phyloP scores from a whole-genome alignment of 2,113 vertebrate species.

The Gorsachius goisagi region DNA sequence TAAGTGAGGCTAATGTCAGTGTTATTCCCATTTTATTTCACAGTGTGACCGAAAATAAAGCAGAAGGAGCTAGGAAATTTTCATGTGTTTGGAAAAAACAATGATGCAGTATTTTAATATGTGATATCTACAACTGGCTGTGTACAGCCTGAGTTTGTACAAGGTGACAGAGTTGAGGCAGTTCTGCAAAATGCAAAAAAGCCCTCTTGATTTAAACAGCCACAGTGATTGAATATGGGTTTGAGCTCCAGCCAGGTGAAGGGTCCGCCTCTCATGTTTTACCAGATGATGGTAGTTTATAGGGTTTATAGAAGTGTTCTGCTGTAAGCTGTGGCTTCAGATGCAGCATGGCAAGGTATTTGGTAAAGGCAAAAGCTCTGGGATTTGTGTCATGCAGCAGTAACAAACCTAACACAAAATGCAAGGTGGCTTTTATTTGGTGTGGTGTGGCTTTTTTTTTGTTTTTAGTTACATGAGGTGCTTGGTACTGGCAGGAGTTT shows the following conservation, averaged over 20 bases:
- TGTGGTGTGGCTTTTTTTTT: not conserved
- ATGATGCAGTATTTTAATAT: not conserved
- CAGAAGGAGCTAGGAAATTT: not conserved
- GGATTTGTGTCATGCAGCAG: not conserved
- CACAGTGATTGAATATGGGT: not conserved
- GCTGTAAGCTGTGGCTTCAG: not conserved
- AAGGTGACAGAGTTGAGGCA: accelerated
- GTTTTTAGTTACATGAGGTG: accelerated
- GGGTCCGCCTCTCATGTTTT: not conserved
- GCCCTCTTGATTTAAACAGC: accelerated
- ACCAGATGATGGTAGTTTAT: not conserved
- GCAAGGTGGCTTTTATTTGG: not conserved
- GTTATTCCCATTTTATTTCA: not conserved
- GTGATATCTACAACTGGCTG: accelerated
- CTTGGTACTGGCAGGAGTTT: accelerated
- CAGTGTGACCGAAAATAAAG: not conserved
- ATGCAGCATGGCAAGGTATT: not conserved
- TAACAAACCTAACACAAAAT: not conserved
- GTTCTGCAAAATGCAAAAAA: not conserved
- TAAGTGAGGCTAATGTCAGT: not conserved
- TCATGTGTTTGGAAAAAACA: not conserved
- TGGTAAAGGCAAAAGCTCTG: not conserved
- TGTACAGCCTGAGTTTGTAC: not conserved
- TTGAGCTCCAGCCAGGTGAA: not conserved
- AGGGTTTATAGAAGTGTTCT: not conserved